Evolutionary conservation across 2,113 vertebrate species (phyloP), one percentile per base, ranked within the genome.

Genomic region (Prunella fulvescens): DNA sequence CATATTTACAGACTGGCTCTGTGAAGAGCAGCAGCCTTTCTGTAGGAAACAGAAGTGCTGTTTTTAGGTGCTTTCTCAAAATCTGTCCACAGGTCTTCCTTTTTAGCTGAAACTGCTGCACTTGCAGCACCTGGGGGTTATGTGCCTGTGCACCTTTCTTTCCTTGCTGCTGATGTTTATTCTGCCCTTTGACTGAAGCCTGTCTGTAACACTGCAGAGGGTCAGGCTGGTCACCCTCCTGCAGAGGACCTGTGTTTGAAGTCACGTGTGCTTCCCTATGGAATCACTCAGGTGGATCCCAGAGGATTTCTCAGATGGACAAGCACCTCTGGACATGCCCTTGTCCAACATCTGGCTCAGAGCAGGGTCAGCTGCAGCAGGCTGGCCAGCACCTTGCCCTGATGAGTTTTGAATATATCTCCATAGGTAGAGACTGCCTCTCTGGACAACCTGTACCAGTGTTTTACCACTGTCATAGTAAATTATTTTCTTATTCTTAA

Each of bases 131-230:
- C 24, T 66, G 70, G 31, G 70, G 10, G 61, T 45, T 50, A 11
- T 18, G 10, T 23, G 20, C 10, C 48, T 29, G 11, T 60, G 48
- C 56, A 33, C 22, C 37, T 35, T 69, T 51, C 26, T 44, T 51
- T 47, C 48, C 40, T 69, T 29, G 14, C 45, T 78, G 50, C 19
- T 44, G 9, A 3, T 31, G 12, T 28, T 78, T 73, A 25, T 22
- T 57, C 47, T 14, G 8, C 35, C 20, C 50, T 72, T 13, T 0
- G 0, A 12, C 4, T 17, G 48, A 60, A 80, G 44, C 44, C 23
- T 51, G 26, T 20, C 28, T 0, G 0, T 18, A n/a, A 29, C 17
- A 19, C 3, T 0, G 0, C 62, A 40, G 71, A 31, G 23, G 5
- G 35, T 16, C 4, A 61, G n/a, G 26, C 19, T 65, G 50, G 5